phyloP scores from a whole-genome alignment of 2,113 vertebrate species.

The Rhea americana region DNA sequence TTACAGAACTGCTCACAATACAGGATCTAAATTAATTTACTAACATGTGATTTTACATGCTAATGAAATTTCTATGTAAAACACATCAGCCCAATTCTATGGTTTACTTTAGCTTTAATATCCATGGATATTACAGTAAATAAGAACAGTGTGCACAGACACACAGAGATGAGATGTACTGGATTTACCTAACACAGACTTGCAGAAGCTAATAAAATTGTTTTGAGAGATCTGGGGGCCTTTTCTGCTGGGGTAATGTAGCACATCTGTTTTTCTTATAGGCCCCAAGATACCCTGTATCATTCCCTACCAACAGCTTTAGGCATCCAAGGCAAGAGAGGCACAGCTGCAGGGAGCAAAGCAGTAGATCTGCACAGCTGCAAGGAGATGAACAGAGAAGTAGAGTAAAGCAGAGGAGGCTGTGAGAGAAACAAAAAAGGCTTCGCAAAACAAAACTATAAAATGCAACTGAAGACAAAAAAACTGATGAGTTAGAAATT shows the following conservation, averaged over 20 bases:
- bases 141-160: background rate
- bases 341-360: conserved; percentile 47
- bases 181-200: conserved; percentile 38
- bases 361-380: conserved; percentile 46
- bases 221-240: background rate
- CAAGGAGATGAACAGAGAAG: conserved; percentile 19
- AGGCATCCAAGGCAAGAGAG: conserved; percentile 30
- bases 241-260: conserved; percentile 30
- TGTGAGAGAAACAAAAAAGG: background rate
- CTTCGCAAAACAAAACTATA: background rate
- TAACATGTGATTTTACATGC: background rate
- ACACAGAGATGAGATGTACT: background rate
- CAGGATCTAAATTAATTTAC: background rate
- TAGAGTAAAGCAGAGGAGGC: background rate
- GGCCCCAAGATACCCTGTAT: conserved; percentile 29
- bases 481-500: conserved; percentile 19
- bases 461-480: background rate
- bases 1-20: background rate
- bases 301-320: conserved; percentile 52
- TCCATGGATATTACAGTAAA: background rate
- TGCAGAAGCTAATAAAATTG: conserved; percentile 19
- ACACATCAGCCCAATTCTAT: background rate
- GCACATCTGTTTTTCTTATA: conserved; percentile 51
- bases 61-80: background rate
- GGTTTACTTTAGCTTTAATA: background rate